Conservation (phyloP, 2,888 invertebrate species). For the Tachystola acroxantha region DNA sequence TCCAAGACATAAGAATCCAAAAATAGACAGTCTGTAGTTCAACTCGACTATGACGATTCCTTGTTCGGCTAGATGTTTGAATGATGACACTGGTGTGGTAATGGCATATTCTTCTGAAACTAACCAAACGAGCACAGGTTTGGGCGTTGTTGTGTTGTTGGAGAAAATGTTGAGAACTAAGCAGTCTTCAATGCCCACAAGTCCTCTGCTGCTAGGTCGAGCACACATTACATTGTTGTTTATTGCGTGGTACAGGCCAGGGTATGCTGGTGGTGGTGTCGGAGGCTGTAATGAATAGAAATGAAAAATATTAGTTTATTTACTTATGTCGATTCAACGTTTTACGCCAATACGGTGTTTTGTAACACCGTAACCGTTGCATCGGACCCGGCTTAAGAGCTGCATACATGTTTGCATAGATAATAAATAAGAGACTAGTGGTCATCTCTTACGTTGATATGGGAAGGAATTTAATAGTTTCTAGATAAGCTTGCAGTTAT, state of each 20-base stretch:
- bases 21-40: conserved; percentile 85
- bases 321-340: too few relatives aligned
- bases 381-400: too few relatives aligned
- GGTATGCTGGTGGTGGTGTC: conserved; percentile 26
- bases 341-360: too few relatives aligned
- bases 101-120: conserved; percentile 52
- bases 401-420: too few relatives aligned
- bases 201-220: conserved; percentile 46
- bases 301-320: neutral
- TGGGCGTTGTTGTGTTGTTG: conserved; percentile 34
- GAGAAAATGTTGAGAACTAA: conserved; percentile 53
- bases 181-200: conserved; percentile 59
- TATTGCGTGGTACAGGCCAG: conserved; percentile 31
- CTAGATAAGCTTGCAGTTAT: too few relatives aligned
- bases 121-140: conserved; percentile 61
- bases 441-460: too few relatives aligned
- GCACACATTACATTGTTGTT: conserved; percentile 32
- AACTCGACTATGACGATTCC: conserved; percentile 81
- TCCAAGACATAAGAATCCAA: conserved; percentile 83
- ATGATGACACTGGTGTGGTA: conserved; percentile 36
- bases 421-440: too few relatives aligned
- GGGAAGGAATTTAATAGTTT: too few relatives aligned
- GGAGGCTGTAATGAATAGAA: conserved; percentile 30
- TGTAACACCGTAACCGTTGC: too few relatives aligned
- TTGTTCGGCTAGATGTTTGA: conserved; percentile 80